These are phyloP conservation scores for Tinea trinotella DNA, from an alignment of 2,888 invertebrate genomes.

Conservation along the genomic window DNA sequence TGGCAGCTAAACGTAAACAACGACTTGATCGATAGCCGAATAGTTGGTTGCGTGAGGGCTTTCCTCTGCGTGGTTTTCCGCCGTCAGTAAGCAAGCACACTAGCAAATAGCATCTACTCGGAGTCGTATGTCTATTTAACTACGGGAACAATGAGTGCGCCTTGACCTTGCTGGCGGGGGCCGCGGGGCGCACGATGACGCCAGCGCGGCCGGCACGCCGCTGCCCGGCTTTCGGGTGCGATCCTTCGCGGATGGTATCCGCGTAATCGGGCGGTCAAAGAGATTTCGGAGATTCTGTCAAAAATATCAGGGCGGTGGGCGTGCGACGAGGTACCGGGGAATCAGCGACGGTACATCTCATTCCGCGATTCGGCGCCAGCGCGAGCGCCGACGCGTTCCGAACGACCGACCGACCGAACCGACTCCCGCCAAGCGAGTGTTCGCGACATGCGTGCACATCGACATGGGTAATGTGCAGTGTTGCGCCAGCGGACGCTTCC, in stretches of 20 bases:
- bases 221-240: conserved; percentile 67
- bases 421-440: conserved; percentile 57
- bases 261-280: conserved; percentile 64
- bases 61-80: not conserved
- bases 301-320: conserved; percentile 56
- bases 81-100: not conserved
- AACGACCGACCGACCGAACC: conserved; percentile 67
- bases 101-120: conserved; percentile 29
- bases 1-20: conserved; percentile 64
- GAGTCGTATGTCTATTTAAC: conserved; percentile 40
- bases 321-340: conserved; percentile 38
- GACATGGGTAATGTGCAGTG: conserved; percentile 72
- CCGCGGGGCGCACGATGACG: conserved; percentile 55
- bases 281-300: conserved; percentile 16
- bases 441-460: conserved; percentile 65
- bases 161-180: conserved; percentile 59
- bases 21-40: conserved; percentile 55
- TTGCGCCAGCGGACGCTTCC: conserved; percentile 65
- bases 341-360: conserved; percentile 41
- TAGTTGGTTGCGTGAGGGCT: conserved; percentile 23
- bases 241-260: conserved; percentile 68
- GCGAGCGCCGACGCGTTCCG: conserved; percentile 61
- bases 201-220: conserved; percentile 61
- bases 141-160: conserved; percentile 58
- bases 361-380: conserved; percentile 67